Evolutionary conservation across 2,888 invertebrate species (phyloP), one percentile per base, ranked within the genome.

Genomic region (Andrena haemorrhoa): DNA sequence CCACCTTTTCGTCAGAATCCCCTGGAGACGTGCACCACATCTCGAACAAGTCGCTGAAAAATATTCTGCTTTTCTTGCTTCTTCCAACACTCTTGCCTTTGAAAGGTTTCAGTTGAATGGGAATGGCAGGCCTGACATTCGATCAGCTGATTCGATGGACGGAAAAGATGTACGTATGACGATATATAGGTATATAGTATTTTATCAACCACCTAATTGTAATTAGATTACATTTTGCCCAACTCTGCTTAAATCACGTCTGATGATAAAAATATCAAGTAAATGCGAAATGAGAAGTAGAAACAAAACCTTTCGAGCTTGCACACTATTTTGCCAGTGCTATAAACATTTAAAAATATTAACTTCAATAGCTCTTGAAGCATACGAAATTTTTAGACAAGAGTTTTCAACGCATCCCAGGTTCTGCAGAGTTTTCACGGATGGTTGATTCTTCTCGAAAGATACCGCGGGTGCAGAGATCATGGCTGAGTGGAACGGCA

Each of bases 81-180:
- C 33, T 51, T 33, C 23, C 16, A 2, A 16, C 16, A 33, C 4
- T 23, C 33, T 33, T 5, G 23, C 56, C 10, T n/a, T 20, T 8
- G 12, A 16, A 12, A 33, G 12, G 10, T 16, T 8, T 16, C 3
- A 8, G 16, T 12, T 2, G 8, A n/a, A n/a, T 35, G 4, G n/a
- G 35, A 8, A 26, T 29, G 31, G 35, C 41, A 12, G 4, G 47
- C 0, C 1, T 8, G 10, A 49, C 7, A 16, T 56, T 3, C 20
- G 33, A 47, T 73, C 78, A 72, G 66, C 66, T 64, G 73, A 72
- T 49, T 47, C 20, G 29, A 47, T 53, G n/a, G 26, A 71, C 5
- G 8, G 10, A 29, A 26, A n/a, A 20, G 2, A 53, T 23, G 23
- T 33, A 49, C 31, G 33, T 2, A 16, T 16, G 31, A 10, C 7